Conservation (phyloP, 2,797 vertebrate species). For the Clarias laeviceps region DNA sequence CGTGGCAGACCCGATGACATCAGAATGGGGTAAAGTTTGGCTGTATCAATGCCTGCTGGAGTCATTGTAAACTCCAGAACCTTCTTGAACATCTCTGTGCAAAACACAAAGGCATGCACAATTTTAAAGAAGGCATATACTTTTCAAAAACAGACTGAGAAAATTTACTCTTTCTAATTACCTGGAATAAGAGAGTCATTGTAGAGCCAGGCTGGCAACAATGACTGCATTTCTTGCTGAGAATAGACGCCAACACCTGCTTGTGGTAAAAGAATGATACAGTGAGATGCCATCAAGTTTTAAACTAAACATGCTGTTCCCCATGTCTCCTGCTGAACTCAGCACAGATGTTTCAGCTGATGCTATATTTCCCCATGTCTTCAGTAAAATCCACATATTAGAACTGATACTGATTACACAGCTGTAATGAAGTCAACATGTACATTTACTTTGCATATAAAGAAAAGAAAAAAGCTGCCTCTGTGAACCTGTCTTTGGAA, state of each 20-base stretch:
- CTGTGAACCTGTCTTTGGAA: not conserved
- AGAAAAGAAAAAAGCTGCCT: not conserved
- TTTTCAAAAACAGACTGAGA: not conserved
- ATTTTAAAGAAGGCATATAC: not conserved
- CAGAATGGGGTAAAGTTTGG: slow-evolving; percentile 95
- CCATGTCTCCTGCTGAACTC: slow-evolving; percentile 52
- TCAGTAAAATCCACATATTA: slow-evolving; percentile 13
- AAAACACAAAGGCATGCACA: not conserved
- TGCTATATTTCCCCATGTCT: slow-evolving; percentile 45
- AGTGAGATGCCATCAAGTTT: slow-evolving; percentile 35
- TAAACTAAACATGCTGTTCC: slow-evolving; percentile 8
- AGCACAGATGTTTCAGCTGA: slow-evolving; percentile 50
- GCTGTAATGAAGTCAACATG: not conserved
- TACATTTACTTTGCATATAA: not conserved
- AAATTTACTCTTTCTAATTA: slow-evolving; percentile 63
- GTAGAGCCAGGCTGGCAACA: slow-evolving; percentile 93
- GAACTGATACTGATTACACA: not conserved
- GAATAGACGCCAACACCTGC: slow-evolving; percentile 90
- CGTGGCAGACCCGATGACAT: slow-evolving; percentile 97
- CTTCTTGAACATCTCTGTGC: slow-evolving; percentile 91
- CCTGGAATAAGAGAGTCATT: slow-evolving; percentile 94
- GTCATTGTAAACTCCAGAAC: slow-evolving; percentile 93
- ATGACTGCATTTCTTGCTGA: slow-evolving; percentile 89
- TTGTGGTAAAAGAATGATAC: slow-evolving; percentile 49
- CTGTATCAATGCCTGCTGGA: slow-evolving; percentile 92